phyloP scores from a whole-genome alignment of 1,140 invertebrate genomes.

The Drosophila nannoptera region DNA sequence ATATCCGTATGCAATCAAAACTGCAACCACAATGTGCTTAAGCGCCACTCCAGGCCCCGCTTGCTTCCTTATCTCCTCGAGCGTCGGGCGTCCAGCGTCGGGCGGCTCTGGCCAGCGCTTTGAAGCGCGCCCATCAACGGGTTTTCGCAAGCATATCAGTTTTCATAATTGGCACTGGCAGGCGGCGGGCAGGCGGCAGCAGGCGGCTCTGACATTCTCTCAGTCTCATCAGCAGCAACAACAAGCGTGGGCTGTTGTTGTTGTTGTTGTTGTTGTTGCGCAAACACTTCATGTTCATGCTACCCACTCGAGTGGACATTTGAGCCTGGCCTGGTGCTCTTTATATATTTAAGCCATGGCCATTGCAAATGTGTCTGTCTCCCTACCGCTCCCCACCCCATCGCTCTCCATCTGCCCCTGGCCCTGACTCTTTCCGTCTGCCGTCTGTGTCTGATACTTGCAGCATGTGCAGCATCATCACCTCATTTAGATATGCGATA shows the following conservation, averaged over 20 bases:
- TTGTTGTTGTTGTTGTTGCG: slow-evolving; percentile 55
- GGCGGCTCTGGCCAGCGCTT: slow-evolving; percentile 32
- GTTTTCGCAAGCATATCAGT: slow-evolving; percentile 74
- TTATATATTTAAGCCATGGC: slow-evolving; percentile 37
- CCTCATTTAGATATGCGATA: slow-evolving; percentile 77
- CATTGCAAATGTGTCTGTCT: slow-evolving; percentile 24
- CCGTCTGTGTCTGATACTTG: slow-evolving; percentile 49
- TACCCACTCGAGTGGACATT: slow-evolving; percentile 76
- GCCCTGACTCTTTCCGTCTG: slow-evolving; percentile 24
- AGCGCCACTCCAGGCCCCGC: slow-evolving; percentile 19
- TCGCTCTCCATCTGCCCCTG: slow-evolving; percentile 1
- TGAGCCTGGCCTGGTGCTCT: slow-evolving; percentile 68
- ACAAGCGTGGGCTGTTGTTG: slow-evolving; percentile 22
- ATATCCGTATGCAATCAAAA: slow-evolving; percentile 59
- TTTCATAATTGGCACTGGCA: slow-evolving; percentile 75
- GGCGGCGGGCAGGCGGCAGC: no score
- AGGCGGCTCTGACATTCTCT: slow-evolving; percentile 26
- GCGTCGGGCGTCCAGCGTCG: no score
- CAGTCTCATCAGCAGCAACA: slow-evolving; percentile 16
- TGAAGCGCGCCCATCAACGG: slow-evolving; percentile 75
- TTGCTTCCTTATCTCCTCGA: slow-evolving; percentile 35
- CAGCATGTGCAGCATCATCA: slow-evolving; percentile 71
- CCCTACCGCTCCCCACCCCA: slow-evolving; percentile 24
- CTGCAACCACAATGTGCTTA: slow-evolving; percentile 44
- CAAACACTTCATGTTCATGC: slow-evolving; percentile 75